Percentiles rank a stretch among this genome's conserved stretches.
Evolutionary conservation across 2,888 invertebrate species (phyloP).

Genomic region (Fabriciana adippe): DNA sequence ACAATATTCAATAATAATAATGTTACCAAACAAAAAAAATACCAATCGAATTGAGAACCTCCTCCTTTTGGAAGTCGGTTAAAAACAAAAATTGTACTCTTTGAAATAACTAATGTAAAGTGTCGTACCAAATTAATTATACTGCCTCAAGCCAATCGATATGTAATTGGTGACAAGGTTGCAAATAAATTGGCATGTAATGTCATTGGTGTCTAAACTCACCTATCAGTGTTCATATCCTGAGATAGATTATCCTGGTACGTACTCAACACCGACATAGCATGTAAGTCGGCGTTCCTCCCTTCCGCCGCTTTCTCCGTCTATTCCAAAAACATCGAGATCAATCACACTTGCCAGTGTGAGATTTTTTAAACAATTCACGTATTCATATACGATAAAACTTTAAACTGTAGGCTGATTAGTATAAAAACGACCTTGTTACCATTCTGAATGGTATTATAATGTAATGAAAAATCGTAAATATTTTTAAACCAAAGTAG

Average conservation of each 20-base stretch:
- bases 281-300: slow-evolving; percentile 74
- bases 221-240: slow-evolving; percentile 84
- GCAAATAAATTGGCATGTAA: slow-evolving; percentile 15
- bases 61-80: too few species aligned
- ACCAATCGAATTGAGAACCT: too few species aligned
- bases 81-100: too few species aligned
- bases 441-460: background rate
- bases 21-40: too few species aligned
- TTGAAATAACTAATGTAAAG: too few species aligned
- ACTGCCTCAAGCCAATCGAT: too few species aligned
- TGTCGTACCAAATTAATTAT: too few species aligned
- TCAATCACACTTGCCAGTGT: slow-evolving; percentile 37
- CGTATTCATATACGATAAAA: background rate
- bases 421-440: slow-evolving; percentile 8
- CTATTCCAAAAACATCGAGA: slow-evolving; percentile 57
- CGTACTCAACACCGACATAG: slow-evolving; percentile 83
- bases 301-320: slow-evolving; percentile 69
- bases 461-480: background rate
- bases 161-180: slow-evolving; percentile 15
- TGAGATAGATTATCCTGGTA: slow-evolving; percentile 82
- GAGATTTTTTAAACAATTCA: background rate
- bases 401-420: background rate
- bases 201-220: slow-evolving; percentile 52
- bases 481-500: slow-evolving; percentile 1
- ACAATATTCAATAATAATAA: too few species aligned